Conservation (phyloP, 2,113 vertebrate genomes). For the Chaetodon trifascialis region DNA sequence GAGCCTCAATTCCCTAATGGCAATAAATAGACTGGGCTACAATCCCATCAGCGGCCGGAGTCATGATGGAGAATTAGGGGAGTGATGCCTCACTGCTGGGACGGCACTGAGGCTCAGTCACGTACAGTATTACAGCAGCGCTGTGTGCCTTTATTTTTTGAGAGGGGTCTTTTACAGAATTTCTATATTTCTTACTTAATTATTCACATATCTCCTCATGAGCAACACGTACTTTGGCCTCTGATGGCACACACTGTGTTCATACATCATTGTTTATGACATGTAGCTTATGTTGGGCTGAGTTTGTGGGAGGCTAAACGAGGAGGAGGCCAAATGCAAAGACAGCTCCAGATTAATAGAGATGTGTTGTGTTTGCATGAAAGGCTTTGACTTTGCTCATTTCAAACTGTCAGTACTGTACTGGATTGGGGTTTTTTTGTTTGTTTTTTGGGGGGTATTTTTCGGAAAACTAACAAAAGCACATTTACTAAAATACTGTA, state of each 20-base stretch:
- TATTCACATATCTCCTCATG: background rate
- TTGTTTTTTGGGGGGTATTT: too few species aligned
- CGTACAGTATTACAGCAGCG: background rate
- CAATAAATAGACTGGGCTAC: slow-evolving; percentile 89
- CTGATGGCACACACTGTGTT: background rate
- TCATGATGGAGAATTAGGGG: slow-evolving; percentile 67
- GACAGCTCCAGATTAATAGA: slow-evolving; percentile 70
- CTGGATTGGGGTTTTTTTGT: too few species aligned
- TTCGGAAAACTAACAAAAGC: too few species aligned
- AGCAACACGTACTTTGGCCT: background rate
- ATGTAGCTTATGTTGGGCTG: slow-evolving; percentile 12
- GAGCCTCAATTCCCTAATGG: slow-evolving; percentile 85
- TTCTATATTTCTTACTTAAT: background rate
- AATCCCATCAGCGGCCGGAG: slow-evolving; percentile 86
- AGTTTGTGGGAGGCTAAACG: slow-evolving; percentile 25
- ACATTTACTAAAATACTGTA: background rate
- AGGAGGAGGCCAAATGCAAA: slow-evolving; percentile 56
- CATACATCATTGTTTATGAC: slow-evolving; percentile 7
- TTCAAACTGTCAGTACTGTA: too few species aligned
- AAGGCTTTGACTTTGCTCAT: slow-evolving; percentile 45
- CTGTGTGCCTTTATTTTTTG: too few species aligned
- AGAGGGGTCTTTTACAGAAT: background rate
- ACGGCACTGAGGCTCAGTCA: background rate
- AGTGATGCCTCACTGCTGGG: slow-evolving; percentile 53
- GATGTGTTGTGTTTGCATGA: slow-evolving; percentile 7